A percentile compares a stretch with the other conserved stretches of the same genome.
Conservation (phyloP, 2,888 invertebrate genomes). For the Ceramica pisi region DNA sequence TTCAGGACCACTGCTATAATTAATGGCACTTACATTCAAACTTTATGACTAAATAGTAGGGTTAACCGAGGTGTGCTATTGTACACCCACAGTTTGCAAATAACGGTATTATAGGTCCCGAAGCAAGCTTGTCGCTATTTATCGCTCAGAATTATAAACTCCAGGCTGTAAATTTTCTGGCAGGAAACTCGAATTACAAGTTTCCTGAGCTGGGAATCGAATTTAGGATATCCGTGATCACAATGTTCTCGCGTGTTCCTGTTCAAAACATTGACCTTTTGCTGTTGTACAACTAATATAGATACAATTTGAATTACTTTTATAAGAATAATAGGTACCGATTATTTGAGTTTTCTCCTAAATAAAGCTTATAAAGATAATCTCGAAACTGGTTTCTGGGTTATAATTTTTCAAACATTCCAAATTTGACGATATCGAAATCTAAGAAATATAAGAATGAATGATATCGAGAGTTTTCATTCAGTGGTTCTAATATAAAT, state of each 20-base stretch:
- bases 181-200: constrained; percentile 52
- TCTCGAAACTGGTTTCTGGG: neutral
- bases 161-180: constrained; percentile 35
- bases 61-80: constrained; percentile 34
- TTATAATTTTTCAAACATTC: neutral
- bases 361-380: neutral
- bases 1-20: neutral
- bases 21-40: neutral
- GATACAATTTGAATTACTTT: neutral
- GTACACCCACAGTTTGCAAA: constrained; percentile 44
- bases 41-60: constrained; percentile 21
- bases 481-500: neutral
- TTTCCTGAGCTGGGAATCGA: constrained; percentile 21
- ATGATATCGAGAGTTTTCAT: too few relatives aligned
- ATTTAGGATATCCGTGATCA: neutral
- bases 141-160: constrained; percentile 50
- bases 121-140: constrained; percentile 35
- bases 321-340: neutral
- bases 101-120: constrained; percentile 41
- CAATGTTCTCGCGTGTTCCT: constrained; percentile 13
- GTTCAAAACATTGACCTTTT: neutral
- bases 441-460: too few relatives aligned
- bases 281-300: neutral
- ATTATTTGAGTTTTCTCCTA: neutral
- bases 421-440: too few relatives aligned